A percentile compares a stretch with the other conserved stretches of the same genome.
Evolutionary conservation across 2,888 invertebrate genomes (phyloP).

Genomic region (Lasius platythorax): DNA sequence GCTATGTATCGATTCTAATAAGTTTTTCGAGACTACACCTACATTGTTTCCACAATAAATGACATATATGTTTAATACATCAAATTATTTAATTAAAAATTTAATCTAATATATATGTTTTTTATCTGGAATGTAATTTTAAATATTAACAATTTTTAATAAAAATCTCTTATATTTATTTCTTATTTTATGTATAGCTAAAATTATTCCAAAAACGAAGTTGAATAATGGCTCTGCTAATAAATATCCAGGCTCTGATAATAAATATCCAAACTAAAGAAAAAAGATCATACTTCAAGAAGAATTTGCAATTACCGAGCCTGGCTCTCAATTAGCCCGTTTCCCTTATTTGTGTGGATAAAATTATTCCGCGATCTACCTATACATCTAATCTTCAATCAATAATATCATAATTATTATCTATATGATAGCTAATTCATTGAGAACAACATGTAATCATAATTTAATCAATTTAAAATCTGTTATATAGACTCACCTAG

Average conservation of each 20-base stretch:
- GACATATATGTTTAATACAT: background rate
- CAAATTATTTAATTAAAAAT: background rate
- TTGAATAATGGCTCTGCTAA: no score
- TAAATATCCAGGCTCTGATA: no score
- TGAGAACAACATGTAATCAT: background rate
- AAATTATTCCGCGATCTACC: no score
- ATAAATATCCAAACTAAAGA: no score
- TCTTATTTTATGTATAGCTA: background rate
- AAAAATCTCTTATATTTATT: background rate
- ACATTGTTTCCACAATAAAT: background rate
- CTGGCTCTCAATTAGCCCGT: background rate
- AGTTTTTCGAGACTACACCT: background rate
- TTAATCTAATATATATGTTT: background rate
- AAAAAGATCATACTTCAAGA: no score
- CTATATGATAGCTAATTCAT: background rate
- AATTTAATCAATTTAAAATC: conserved; percentile 1
- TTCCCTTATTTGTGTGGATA: no score
- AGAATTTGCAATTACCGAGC: no score
- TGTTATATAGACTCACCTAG: background rate
- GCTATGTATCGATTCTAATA: background rate
- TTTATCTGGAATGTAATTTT: background rate
- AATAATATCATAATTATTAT: conserved; percentile 1
- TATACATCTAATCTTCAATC: background rate
- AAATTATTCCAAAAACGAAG: background rate
- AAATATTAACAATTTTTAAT: background rate